Conservation (phyloP, 2,113 vertebrate species). For the Bubo scandiacus region DNA sequence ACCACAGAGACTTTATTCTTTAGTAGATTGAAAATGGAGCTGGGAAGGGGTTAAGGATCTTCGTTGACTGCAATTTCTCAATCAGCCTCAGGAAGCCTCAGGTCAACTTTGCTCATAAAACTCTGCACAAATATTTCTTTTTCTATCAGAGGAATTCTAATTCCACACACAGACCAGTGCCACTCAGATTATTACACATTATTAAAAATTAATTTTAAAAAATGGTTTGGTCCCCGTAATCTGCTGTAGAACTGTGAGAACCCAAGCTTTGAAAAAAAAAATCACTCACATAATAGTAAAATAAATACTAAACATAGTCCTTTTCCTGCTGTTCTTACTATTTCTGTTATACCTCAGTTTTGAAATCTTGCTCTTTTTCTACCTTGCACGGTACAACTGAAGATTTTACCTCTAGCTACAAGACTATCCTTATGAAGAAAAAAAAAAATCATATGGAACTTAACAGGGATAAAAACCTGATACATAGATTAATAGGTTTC, state of each 20-base stretch:
- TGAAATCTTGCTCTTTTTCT: not conserved
- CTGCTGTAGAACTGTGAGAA: conserved; percentile 44
- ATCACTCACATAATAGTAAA: not conserved
- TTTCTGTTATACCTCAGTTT: not conserved
- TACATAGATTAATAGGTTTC: not conserved
- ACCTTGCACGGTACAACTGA: not conserved
- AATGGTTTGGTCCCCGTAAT: conserved; percentile 63
- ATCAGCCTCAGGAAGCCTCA: conserved; percentile 79
- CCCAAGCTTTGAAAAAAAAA: conserved; percentile 27
- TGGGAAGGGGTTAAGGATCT: conserved; percentile 74
- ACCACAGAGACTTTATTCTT: not conserved
- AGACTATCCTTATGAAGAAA: not conserved
- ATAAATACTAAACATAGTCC: not conserved
- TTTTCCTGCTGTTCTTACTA: not conserved
- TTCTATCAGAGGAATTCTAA: conserved; percentile 82
- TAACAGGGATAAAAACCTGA: not conserved
- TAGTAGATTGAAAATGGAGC: conserved; percentile 5
- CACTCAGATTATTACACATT: conserved; percentile 84
- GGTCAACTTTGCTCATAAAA: conserved; percentile 87
- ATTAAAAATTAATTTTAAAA: conserved; percentile 87
- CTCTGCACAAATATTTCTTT: conserved; percentile 82
- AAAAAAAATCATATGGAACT: not conserved
- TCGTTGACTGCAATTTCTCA: conserved; percentile 75
- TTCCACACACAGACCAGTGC: conserved; percentile 76
- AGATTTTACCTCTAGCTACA: not conserved